A percentile compares a stretch with the other conserved stretches of the same genome.
These are phyloP conservation scores for Bostrychus sinensis DNA, from an alignment of 2,113 vertebrate species.

Conservation along the genomic window DNA sequence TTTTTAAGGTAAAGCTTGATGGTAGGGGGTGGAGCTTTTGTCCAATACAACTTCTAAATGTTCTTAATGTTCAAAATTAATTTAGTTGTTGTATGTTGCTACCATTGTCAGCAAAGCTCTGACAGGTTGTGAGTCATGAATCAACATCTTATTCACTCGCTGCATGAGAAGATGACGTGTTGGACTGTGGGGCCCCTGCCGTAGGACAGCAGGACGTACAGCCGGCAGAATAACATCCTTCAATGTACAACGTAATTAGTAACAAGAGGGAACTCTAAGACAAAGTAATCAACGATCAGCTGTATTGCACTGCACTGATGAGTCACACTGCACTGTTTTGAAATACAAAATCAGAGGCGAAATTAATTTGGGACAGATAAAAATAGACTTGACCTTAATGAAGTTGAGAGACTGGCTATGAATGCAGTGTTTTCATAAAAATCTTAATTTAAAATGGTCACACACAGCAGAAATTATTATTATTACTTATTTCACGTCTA, in stretches of 20 bases:
- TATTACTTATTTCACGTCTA: neutral
- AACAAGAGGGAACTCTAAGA: constrained; percentile 3
- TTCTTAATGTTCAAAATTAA: too few relatives aligned
- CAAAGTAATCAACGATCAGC: neutral
- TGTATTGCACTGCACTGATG: neutral
- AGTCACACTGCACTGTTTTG: neutral
- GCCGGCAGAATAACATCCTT: constrained; percentile 17
- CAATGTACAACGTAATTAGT: constrained; percentile 14
- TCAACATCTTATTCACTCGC: constrained; percentile 48
- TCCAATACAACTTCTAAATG: too few relatives aligned
- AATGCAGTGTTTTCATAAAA: neutral
- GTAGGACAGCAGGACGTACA: constrained; percentile 25
- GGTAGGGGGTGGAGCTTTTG: too few relatives aligned
- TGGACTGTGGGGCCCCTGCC: constrained; percentile 30
- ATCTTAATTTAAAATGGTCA: too few relatives aligned
- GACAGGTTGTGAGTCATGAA: constrained; percentile 30
- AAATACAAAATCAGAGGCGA: neutral
- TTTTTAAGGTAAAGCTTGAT: too few relatives aligned
- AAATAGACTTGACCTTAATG: neutral
- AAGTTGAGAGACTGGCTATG: neutral
- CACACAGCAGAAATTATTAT: too few relatives aligned
- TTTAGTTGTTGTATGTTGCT: too few relatives aligned
- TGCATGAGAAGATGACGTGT: constrained; percentile 28
- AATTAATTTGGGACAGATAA: neutral
- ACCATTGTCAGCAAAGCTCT: constrained; percentile 5